Evolutionary conservation across 2,888 invertebrate species (phyloP), one percentile per base, ranked within the genome.

Genomic region (Zaprionus bogoriensis): DNA sequence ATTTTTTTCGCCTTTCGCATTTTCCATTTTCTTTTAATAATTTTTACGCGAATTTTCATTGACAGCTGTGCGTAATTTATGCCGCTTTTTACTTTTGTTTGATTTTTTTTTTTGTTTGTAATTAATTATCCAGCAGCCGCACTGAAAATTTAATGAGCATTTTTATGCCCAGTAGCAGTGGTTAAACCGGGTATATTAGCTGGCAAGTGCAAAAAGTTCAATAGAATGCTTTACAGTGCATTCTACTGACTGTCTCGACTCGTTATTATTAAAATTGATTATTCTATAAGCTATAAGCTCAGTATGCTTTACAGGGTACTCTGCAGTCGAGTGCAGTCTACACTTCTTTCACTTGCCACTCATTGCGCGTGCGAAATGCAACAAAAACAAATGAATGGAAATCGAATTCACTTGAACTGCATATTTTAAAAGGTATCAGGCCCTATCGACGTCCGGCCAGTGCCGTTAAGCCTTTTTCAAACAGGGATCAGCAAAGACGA

Each of bases 111-210:
- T 45, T 68, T 48, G 25, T 44, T 59, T 67, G 41, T 10, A 38
- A 51, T 76, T 64, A 61, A 65, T 68, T 60, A 63, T 67, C 64
- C 52, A 14, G 4, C 14, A 2, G 1, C 28, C 38, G 20, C 68
- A 62, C 66, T 66, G 59, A 70, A 78, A 73, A 47, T 64, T 79
- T 79, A 75, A 84, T 75, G 63, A 73, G 57, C 54, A 45, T 54
- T 66, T 42, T 19, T 36, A 14, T 36, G 17, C 17, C 17, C 32
- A 17, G 10, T 32, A 28, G 28, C 4, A 27, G 39, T n/a, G 12
- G 6, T 5, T 27, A 19, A 14, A 17, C 1, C 2, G 32, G 9
- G 32, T 17, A 36, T 36, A 30, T n/a, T n/a, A n/a, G n/a, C n/a
- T n/a, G n/a, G n/a, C n/a, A n/a, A n/a, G n/a, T n/a, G n/a, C n/a